Percentiles rank a stretch among this genome's conserved stretches.
Conservation (phyloP, 2,113 vertebrate genomes). For the Origma solitaria region DNA sequence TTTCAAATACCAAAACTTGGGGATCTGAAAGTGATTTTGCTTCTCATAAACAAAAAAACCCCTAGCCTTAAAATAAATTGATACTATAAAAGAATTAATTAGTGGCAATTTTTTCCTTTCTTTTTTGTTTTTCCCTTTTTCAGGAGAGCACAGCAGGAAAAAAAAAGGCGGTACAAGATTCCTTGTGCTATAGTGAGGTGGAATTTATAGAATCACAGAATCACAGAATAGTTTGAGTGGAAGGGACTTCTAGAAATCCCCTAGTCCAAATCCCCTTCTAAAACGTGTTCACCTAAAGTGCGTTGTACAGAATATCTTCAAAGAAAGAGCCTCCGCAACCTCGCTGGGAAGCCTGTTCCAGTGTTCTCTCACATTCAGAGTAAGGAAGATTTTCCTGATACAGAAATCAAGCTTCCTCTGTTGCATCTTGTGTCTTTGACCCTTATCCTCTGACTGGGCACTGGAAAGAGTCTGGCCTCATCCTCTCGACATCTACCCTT, state of each 20-base stretch:
- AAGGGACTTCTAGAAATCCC: background rate
- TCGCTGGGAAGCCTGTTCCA: background rate
- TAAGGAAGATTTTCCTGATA: background rate
- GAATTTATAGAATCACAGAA: background rate
- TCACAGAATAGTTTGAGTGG: background rate
- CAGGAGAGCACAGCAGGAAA: too few relatives aligned
- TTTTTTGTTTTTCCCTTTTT: background rate
- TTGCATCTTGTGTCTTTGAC: background rate
- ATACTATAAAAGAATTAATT: too few relatives aligned
- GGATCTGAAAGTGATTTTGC: background rate
- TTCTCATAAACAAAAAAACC: background rate
- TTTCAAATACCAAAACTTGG: background rate
- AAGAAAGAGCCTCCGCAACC: background rate
- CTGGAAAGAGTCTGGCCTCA: background rate
- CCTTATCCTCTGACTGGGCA: background rate
- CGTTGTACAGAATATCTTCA: background rate
- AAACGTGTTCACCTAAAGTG: background rate
- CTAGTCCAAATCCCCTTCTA: background rate
- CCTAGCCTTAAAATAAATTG: background rate
- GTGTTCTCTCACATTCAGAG: background rate
- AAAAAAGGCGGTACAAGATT: background rate
- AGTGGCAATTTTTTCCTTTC: accelerated
- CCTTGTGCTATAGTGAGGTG: background rate
- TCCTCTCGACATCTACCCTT: background rate
- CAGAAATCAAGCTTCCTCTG: too few relatives aligned